A percentile compares a stretch with the other conserved stretches of the same genome.
phyloP scores from a whole-genome alignment of 2,888 invertebrate genomes.

The Drosophila tripunctata region DNA sequence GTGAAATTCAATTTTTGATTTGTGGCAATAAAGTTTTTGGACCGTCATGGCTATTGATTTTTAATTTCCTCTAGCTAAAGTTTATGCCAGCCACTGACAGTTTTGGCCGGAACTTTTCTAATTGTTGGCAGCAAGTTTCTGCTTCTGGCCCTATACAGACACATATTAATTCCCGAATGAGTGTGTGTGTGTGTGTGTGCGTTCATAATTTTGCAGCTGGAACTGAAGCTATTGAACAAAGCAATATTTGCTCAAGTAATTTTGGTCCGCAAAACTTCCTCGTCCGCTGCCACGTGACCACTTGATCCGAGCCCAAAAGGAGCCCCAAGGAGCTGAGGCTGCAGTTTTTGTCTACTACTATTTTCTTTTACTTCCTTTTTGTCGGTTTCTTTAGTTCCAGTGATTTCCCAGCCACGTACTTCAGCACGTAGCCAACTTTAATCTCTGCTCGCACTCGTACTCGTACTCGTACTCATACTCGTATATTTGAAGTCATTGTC shows the following conservation, averaged over 20 bases:
- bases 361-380: not conserved
- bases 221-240: constrained; percentile 58
- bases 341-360: constrained; percentile 41
- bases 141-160: not conserved
- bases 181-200: constrained; percentile 33
- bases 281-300: constrained; percentile 54
- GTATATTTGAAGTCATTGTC: not conserved
- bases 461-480: not conserved
- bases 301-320: constrained; percentile 36
- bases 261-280: constrained; percentile 56
- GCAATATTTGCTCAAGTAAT: constrained; percentile 72
- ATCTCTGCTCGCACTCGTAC: constrained; percentile 49
- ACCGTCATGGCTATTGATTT: constrained; percentile 65
- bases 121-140: constrained; percentile 65
- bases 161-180: not conserved
- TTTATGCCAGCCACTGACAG: constrained; percentile 57
- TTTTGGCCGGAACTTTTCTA: constrained; percentile 74
- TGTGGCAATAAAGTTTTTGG: constrained; percentile 52
- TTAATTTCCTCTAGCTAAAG: constrained; percentile 48
- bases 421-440: constrained; percentile 73
- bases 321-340: constrained; percentile 43
- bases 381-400: not conserved
- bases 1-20: constrained; percentile 67
- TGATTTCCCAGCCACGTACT: constrained; percentile 72
- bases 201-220: constrained; percentile 67